Evolutionary conservation across 1,140 invertebrate genomes (phyloP), one percentile per base, ranked within the genome.

Genomic region (Paralvinella palmiformis): DNA sequence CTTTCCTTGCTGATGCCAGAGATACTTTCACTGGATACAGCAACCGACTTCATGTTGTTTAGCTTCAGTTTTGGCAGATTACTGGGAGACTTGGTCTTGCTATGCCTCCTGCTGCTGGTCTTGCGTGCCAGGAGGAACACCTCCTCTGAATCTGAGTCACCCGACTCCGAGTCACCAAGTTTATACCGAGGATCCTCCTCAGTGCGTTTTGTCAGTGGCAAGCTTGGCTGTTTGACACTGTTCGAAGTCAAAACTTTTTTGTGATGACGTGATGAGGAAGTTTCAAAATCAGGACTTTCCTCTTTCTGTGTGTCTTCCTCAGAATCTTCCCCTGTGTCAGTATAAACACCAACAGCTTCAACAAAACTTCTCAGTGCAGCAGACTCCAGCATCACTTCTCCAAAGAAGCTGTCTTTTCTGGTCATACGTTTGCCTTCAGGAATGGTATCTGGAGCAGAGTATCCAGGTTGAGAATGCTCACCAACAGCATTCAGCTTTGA

Each of bases 371-470:
- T 35, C 33, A 64, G 55, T 7, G 44, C 56, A 29, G 59, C 56
- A 7, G 53, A 20, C 37, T 64, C 62, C 62, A 58, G 59, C 62
- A 64, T 60, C 2, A 59, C 62, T 32, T 64, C 62, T 6, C 53
- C 53, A 7, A 64, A 32, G 33, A 64, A 57, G 33, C 62, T 64
- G 41, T 64, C 62, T 29, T 64, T 59, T 27, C 62, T 31, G 2
- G 20, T 37, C 53, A 64, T 20, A 20, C 33, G 29, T 2, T 32
- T n/a, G 22, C 13, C 44, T n/a, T 22, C 29, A 17, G 22, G 48
- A 59, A n/a, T 10, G 10, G 37, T n/a, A 13, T 41, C 37, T n/a
- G n/a, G 10, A 10, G 37, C 10, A 10, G n/a, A 41, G 10, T 41
- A 13, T n/a, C n/a, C 37, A 10, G 37, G 37, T 13, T 10, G n/a